phyloP scores from a whole-genome alignment of 1,140 invertebrate species.

The Tribolium madens region DNA sequence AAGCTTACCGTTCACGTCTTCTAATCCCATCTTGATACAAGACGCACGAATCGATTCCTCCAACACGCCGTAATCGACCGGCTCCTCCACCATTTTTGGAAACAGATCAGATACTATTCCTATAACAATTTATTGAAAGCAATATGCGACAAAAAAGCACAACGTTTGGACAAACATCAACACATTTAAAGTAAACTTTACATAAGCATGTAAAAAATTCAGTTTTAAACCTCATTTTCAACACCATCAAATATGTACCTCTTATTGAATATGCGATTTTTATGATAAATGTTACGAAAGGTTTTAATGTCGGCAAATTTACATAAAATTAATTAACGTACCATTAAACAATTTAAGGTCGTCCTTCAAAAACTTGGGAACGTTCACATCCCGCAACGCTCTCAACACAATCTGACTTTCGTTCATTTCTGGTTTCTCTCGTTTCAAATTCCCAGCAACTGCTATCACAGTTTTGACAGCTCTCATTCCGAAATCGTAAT shows the following conservation, averaged over 20 bases:
- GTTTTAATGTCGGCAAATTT: no score
- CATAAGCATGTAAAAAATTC: no score
- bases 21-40: conserved; percentile 66
- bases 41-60: conserved; percentile 65
- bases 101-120: conserved; percentile 82
- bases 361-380: conserved; percentile 79
- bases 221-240: no score
- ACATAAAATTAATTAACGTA: conserved; percentile 57
- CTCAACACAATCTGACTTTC: conserved; percentile 71
- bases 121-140: conserved; percentile 55
- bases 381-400: conserved; percentile 79
- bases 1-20: conserved; percentile 70
- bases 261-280: no score
- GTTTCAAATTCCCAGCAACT: conserved; percentile 77
- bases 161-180: no score
- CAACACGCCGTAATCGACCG: conserved; percentile 71
- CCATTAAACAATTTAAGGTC: conserved; percentile 78
- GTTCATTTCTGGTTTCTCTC: conserved; percentile 74
- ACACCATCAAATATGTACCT: no score
- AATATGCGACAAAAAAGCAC: not conserved
- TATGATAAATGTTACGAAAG: no score
- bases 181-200: no score
- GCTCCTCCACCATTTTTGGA: conserved; percentile 73
- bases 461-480: conserved; percentile 76
- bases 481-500: conserved; percentile 71